Base-by-base conservation (phyloP, 2,113 vertebrate genomes). In the Coracopsis vasa region DNA sequence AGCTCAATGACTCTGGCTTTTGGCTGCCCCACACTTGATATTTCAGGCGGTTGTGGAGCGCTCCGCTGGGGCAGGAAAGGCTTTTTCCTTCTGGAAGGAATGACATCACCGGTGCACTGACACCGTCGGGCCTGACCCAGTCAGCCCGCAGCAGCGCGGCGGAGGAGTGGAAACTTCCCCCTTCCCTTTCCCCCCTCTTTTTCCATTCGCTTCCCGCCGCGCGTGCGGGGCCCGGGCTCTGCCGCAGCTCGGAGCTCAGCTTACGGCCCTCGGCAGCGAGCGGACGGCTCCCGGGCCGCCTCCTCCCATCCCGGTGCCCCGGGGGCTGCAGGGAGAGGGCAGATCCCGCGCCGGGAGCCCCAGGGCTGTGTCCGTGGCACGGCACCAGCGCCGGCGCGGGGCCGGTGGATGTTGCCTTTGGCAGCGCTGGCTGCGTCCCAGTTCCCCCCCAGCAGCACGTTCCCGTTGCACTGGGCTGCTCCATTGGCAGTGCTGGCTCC, bases 21-120 rank as follows among this genome's bases (percentile, higher is more conserved):
- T 86, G 86, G 86, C 86, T 80, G 81, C 83, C 86, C 92, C 33
- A 35, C 12, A 8, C 41, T 21, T 37, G 94, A 69, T 64, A 88
- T 80, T 90, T 73, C 27, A 93, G 60, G 78, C 85, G 18, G 80
- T 84, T 23, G 67, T 66, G 7, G 23, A 64, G 88, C 65, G 80
- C 67, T 39, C 53, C 11, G 66, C 50, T 41, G 82, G 95, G 91
- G 93, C 94, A 91, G 91, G 90, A 89, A 86, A 91, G 66, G 51
- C 87, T 81, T 78, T 92, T 90, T 95, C 87, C 92, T 90, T 94
- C 92, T 97, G 96, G 96, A 96, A 97, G 95, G 94, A 96, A 97
- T 97, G 94, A 97, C 96, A 95, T 97, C 96, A 97, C 79, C 42
- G 78, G 24, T 71, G 8, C 84, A 65, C 64, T 84, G 10, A 77